Evolutionary conservation across 2,888 invertebrate genomes (phyloP).

Genomic region (Lasioglossum vierecki): DNA sequence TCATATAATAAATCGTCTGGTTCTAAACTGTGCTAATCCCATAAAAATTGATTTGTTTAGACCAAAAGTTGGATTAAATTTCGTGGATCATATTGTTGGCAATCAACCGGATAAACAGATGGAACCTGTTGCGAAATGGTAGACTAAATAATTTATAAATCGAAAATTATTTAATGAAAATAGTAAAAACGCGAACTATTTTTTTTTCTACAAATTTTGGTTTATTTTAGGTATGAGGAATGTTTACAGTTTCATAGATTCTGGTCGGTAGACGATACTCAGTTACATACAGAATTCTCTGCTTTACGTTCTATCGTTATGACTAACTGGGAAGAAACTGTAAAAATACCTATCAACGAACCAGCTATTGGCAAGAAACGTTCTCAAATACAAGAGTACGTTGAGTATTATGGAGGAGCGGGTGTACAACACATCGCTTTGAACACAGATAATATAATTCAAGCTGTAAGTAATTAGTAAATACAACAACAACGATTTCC

Average conservation of each 20-base stretch:
- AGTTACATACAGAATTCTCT: constrained; percentile 98
- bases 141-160: constrained; percentile 40
- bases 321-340: constrained; percentile 98
- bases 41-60: constrained; percentile 83
- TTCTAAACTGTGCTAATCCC: neutral
- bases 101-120: constrained; percentile 97
- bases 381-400: constrained; percentile 99
- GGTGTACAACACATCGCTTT: constrained; percentile 99
- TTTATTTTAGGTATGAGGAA: constrained; percentile 88
- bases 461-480: constrained; percentile 87
- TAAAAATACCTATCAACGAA: constrained; percentile 99
- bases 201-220: constrained; percentile 9
- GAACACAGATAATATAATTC: constrained; percentile 96
- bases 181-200: neutral
- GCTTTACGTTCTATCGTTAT: constrained; percentile 98
- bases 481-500: neutral
- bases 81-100: constrained; percentile 98
- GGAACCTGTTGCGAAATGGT: constrained; percentile 96
- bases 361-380: constrained; percentile 97
- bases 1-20: constrained; percentile 10
- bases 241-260: constrained; percentile 92
- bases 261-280: constrained; percentile 99
- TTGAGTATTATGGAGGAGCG: constrained; percentile 98
- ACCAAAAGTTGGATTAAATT: constrained; percentile 90
- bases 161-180: neutral